Evolutionary conservation across 1,140 invertebrate species (phyloP).

Genomic region (Holcopasites calliopsidis): DNA sequence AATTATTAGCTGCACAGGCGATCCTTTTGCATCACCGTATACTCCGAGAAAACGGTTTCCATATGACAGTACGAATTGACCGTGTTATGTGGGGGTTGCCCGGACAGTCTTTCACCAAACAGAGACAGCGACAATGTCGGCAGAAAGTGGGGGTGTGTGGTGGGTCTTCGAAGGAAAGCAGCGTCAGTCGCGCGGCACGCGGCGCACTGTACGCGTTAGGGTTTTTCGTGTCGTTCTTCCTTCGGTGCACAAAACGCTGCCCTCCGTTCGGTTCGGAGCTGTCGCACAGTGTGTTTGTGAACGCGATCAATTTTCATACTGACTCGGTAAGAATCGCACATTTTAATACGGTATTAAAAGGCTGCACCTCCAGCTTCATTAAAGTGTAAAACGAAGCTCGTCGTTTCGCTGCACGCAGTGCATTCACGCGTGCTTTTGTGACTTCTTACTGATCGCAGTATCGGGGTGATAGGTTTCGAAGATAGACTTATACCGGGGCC

Average conservation of each 20-base stretch:
- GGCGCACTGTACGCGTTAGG: slow-evolving; percentile 70
- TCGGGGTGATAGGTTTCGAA: background rate
- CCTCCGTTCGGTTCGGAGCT: background rate
- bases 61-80: background rate
- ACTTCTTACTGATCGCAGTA: background rate
- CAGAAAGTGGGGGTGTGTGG: slow-evolving; percentile 16
- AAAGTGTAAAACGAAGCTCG: background rate
- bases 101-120: background rate
- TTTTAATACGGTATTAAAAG: background rate
- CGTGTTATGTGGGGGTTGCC: background rate
- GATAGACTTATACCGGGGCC: background rate
- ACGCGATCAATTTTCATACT: slow-evolving; percentile 6
- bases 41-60: no score
- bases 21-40: no score
- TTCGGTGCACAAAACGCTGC: background rate
- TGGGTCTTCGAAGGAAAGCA: slow-evolving; percentile 50
- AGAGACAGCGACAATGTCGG: slow-evolving; percentile 32
- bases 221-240: slow-evolving; percentile 32
- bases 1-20: no score
- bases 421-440: background rate
- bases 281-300: slow-evolving; percentile 30
- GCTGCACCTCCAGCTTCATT: background rate
- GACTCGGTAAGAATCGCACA: background rate
- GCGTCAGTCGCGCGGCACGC: slow-evolving; percentile 75
- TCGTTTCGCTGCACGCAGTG: background rate